A percentile compares a stretch with the other conserved stretches of the same genome.
These are phyloP conservation scores for Urosaurus nigricauda DNA, from an alignment of 2,797 vertebrate species.

Conservation along the genomic window DNA sequence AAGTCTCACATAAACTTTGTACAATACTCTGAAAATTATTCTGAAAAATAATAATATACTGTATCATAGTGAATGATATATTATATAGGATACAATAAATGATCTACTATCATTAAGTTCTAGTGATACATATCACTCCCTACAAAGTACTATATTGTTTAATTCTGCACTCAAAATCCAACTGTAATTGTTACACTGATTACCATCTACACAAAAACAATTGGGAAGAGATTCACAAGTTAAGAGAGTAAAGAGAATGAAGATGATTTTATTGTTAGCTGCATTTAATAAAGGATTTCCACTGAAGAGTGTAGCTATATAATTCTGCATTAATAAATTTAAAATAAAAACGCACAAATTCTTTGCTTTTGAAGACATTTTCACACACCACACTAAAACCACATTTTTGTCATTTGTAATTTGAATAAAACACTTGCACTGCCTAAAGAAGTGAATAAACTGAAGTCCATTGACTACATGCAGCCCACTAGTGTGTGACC, in stretches of 20 bases:
- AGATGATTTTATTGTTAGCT: neutral
- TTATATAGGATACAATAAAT: neutral
- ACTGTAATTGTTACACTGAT: neutral
- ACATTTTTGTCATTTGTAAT: neutral
- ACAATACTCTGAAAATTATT: neutral
- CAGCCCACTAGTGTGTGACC: too few species aligned
- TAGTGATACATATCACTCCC: rapidly evolving
- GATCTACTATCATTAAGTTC: neutral
- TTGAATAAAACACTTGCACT: neutral
- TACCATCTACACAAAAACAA: neutral
- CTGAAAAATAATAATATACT: neutral
- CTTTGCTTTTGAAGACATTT: neutral
- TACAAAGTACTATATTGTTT: neutral
- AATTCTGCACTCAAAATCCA: conserved; percentile 46
- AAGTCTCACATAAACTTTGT: conserved; percentile 3
- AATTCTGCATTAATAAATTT: neutral
- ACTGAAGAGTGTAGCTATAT: neutral
- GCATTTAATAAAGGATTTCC: neutral
- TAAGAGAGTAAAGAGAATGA: neutral
- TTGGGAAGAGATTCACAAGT: neutral
- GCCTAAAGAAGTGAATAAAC: neutral
- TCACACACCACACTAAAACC: neutral
- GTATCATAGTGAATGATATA: neutral
- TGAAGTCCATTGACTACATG: neutral
- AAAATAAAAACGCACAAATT: neutral